Evolutionary conservation across 1,140 invertebrate species (phyloP).

Genomic region (Neuroterus valhalla): DNA sequence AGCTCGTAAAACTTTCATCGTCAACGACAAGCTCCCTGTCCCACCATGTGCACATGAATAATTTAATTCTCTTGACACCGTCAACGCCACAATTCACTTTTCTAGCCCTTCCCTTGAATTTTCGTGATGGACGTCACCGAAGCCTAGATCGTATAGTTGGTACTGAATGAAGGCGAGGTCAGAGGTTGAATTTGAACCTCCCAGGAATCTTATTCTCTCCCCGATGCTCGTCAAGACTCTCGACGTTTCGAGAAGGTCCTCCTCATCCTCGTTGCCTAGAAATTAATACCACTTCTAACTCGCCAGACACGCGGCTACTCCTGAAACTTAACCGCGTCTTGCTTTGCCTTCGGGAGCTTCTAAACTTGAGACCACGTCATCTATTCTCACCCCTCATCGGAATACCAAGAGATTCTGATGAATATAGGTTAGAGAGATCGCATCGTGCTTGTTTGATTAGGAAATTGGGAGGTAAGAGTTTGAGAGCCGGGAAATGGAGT

Average conservation of each 20-base stretch:
- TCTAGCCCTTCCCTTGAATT: neutral
- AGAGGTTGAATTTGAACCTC: slow-evolving; percentile 11
- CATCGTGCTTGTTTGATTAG: slow-evolving; percentile 14
- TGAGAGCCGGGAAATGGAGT: neutral
- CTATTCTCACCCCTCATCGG: slow-evolving; percentile 56
- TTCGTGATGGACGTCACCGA: slow-evolving; percentile 17
- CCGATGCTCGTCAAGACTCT: slow-evolving; percentile 41
- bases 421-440: slow-evolving; percentile 38
- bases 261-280: slow-evolving; percentile 48
- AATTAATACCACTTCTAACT: slow-evolving; percentile 66
- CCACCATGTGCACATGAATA: slow-evolving; percentile 40
- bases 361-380: slow-evolving; percentile 57
- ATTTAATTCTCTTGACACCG: slow-evolving; percentile 42
- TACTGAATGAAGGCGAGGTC: neutral
- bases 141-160: slow-evolving; percentile 13
- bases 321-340: slow-evolving; percentile 54
- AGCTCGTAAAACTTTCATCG: slow-evolving; percentile 41
- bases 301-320: slow-evolving; percentile 58
- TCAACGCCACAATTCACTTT: slow-evolving; percentile 39
- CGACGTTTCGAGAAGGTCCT: slow-evolving; percentile 34
- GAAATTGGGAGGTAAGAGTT: slow-evolving; percentile 3
- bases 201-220: slow-evolving; percentile 16
- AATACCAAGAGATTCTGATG: slow-evolving; percentile 39
- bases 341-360: slow-evolving; percentile 35
- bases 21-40: slow-evolving; percentile 36